These are phyloP conservation scores for Eulemur macaco DNA, from an alignment of 2,113 vertebrate species.

Conservation along the genomic window DNA sequence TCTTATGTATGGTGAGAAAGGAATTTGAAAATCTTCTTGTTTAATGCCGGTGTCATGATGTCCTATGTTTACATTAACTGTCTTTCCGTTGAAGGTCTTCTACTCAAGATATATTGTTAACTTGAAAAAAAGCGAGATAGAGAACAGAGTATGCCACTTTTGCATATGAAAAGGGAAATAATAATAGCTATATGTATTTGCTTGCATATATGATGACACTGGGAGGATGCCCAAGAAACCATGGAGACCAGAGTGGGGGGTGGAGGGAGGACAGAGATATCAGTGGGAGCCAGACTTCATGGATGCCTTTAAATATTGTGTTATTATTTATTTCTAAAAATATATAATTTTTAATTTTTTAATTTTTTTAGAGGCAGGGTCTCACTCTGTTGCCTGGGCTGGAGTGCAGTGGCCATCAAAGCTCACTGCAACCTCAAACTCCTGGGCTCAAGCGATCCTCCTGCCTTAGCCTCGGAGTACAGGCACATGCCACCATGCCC, in stretches of 20 bases:
- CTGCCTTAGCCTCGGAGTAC: too few relatives aligned
- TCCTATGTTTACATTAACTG: not conserved
- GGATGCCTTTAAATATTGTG: not conserved
- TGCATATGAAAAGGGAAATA: not conserved
- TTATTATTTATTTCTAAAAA: not conserved
- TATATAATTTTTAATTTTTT: too few relatives aligned
- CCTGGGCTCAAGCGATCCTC: too few relatives aligned
- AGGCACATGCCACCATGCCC: too few relatives aligned
- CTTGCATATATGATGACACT: not conserved
- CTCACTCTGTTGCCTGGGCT: too few relatives aligned
- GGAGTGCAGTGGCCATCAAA: too few relatives aligned
- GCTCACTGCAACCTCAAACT: too few relatives aligned
- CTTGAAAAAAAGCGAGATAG: not conserved
- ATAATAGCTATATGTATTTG: not conserved
- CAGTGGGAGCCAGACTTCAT: not conserved
- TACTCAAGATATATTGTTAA: not conserved
- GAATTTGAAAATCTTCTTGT: not conserved
- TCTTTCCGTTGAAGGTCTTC: not conserved
- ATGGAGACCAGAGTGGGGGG: not conserved
- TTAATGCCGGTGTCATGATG: not conserved
- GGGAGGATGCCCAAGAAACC: not conserved
- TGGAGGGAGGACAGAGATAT: not conserved
- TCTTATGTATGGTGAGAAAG: not conserved
- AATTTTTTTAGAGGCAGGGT: too few relatives aligned
- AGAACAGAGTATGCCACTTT: not conserved